These are phyloP conservation scores for Rhorus exstirpatorius DNA, from an alignment of 2,888 invertebrate species.

Conservation along the genomic window DNA sequence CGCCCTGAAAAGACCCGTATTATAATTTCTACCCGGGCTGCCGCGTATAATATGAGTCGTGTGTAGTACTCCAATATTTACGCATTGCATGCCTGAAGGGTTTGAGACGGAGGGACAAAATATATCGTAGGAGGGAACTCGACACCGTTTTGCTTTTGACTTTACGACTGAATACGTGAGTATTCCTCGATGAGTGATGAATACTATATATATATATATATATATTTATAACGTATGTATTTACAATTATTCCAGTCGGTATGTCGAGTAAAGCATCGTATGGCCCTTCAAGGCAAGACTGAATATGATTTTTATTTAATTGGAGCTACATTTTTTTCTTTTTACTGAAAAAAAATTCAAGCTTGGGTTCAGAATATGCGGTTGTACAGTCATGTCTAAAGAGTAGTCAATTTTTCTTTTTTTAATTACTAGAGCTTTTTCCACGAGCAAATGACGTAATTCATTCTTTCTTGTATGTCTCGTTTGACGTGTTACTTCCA, in stretches of 20 bases:
- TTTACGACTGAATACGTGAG: constrained; percentile 61
- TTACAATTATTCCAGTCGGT: too few relatives aligned
- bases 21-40: not conserved
- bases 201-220: constrained; percentile 11
- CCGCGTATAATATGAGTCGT: not conserved
- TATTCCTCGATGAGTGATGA: constrained; percentile 49
- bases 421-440: not conserved
- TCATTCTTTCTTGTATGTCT: too few relatives aligned
- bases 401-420: constrained; percentile 9
- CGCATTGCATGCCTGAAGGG: constrained; percentile 13
- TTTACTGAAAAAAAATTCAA: too few relatives aligned
- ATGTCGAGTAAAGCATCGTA: constrained; percentile 4
- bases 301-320: not conserved
- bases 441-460: not conserved
- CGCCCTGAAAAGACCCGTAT: too few relatives aligned
- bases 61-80: constrained; percentile 18
- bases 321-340: too few relatives aligned
- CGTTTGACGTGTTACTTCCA: too few relatives aligned
- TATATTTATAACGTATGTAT: too few relatives aligned
- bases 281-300: constrained; percentile 24
- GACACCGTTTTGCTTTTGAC: constrained; percentile 64
- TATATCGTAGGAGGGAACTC: constrained; percentile 60
- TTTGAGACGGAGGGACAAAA: constrained; percentile 23
- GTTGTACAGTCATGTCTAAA: too few relatives aligned
- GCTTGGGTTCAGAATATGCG: too few relatives aligned